phyloP scores from a whole-genome alignment of 1,140 invertebrate species.

The Macrobrachium nipponense region DNA sequence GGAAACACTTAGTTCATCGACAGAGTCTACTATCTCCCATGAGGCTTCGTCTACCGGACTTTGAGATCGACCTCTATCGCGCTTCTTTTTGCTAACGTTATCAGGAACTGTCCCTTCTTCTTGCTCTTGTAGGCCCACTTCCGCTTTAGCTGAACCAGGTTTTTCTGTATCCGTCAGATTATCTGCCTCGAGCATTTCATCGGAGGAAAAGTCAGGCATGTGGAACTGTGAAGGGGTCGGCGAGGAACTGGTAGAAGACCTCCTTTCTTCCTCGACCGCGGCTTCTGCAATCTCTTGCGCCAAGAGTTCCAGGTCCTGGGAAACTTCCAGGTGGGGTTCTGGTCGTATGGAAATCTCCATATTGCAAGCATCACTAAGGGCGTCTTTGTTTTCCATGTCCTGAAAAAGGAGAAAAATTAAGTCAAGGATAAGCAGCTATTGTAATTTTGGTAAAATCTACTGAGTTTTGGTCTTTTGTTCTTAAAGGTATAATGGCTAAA shows the following conservation, averaged over 20 bases:
- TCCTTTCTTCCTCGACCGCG: constrained; percentile 38
- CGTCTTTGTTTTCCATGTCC: constrained; percentile 19
- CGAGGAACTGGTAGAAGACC: constrained; percentile 14
- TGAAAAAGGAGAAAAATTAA: too few relatives aligned
- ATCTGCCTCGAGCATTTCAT: not conserved
- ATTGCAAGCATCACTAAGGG: constrained; percentile 19
- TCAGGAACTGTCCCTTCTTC: not conserved
- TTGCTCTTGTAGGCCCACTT: not conserved
- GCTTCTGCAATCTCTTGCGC: constrained; percentile 55
- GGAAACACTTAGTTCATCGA: not conserved
- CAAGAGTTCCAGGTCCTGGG: constrained; percentile 49
- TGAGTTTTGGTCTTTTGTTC: too few relatives aligned
- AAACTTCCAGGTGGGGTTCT: constrained; percentile 34
- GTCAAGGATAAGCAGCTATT: too few relatives aligned
- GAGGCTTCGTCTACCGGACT: constrained; percentile 51
- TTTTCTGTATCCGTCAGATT: not conserved
- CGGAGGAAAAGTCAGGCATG: too few relatives aligned
- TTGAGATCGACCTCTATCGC: constrained; percentile 7
- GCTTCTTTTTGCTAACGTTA: not conserved
- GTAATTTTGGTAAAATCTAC: too few relatives aligned
- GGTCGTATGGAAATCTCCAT: constrained; percentile 20
- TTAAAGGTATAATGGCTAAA: too few relatives aligned
- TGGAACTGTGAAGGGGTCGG: constrained; percentile 15
- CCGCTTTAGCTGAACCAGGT: not conserved
- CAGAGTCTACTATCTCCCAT: constrained; percentile 37